These are phyloP conservation scores for Oreochromis aureus DNA, from an alignment of 2,113 vertebrate species.

Conservation along the genomic window DNA sequence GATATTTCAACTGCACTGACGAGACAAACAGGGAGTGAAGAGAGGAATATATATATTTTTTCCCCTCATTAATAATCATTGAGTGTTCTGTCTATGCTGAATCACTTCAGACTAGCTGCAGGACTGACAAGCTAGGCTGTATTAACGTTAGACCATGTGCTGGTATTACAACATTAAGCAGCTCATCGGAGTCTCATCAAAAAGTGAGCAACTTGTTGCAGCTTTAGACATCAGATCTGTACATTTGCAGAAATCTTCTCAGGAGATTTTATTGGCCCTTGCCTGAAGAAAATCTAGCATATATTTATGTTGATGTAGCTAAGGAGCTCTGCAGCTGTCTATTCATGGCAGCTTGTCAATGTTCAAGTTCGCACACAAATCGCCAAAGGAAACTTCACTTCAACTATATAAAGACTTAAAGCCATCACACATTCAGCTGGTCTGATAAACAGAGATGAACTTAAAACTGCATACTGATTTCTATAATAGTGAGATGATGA, in stretches of 20 bases:
- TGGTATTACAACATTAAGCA: neutral
- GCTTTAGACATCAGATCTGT: neutral
- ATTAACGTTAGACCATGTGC: neutral
- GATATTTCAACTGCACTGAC: neutral
- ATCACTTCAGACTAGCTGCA: neutral
- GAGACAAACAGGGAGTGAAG: neutral
- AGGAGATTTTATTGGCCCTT: neutral
- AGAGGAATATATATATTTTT: neutral
- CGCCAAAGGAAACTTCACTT: neutral
- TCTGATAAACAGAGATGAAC: neutral
- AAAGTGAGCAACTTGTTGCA: neutral
- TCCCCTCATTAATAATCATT: constrained; percentile 1
- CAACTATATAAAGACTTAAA: neutral
- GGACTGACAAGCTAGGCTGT: neutral
- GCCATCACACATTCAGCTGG: neutral
- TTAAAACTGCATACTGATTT: neutral
- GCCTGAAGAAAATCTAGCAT: neutral
- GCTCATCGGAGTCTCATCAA: neutral
- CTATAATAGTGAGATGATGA: neutral
- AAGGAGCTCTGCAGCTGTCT: neutral
- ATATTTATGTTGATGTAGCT: neutral
- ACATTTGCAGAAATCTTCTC: neutral
- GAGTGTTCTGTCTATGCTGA: neutral
- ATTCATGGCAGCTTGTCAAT: neutral
- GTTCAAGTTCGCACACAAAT: neutral